Evolutionary conservation across 1,140 invertebrate species (phyloP).

Genomic region (Sarcophaga peregrina): DNA sequence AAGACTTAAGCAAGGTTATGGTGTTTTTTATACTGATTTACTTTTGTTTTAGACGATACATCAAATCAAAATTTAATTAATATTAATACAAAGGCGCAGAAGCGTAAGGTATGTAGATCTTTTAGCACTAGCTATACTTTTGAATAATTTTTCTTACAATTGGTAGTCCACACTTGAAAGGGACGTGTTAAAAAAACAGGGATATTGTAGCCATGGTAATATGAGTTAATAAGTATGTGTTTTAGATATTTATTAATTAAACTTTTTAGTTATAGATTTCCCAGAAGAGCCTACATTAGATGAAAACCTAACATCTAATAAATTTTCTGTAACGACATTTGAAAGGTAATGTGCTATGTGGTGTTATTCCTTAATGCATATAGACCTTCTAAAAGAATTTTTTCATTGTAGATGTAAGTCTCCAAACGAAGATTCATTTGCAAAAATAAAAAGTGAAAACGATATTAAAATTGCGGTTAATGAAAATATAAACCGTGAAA

Average conservation of each 20-base stretch:
- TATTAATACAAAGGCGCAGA: slow-evolving; percentile 2
- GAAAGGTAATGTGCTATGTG: background rate
- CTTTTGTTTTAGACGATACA: background rate
- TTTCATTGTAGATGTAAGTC: too few relatives aligned
- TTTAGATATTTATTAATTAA: too few relatives aligned
- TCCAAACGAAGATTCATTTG: background rate
- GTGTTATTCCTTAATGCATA: background rate
- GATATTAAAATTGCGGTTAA: background rate
- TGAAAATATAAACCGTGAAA: background rate
- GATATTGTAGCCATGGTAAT: background rate
- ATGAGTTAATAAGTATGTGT: background rate
- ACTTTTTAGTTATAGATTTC: background rate
- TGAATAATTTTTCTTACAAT: background rate
- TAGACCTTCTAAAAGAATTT: background rate
- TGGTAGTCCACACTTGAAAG: background rate
- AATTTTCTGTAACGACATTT: background rate
- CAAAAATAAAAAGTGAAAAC: background rate
- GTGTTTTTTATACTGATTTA: background rate
- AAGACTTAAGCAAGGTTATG: background rate
- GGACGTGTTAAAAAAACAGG: background rate
- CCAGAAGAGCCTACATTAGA: background rate
- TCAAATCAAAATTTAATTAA: background rate
- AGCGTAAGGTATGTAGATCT: slow-evolving; percentile 34
- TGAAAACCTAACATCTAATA: background rate
- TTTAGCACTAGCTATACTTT: background rate